phyloP scores from a whole-genome alignment of 2,113 vertebrate genomes.

The Phycodurus eques region DNA sequence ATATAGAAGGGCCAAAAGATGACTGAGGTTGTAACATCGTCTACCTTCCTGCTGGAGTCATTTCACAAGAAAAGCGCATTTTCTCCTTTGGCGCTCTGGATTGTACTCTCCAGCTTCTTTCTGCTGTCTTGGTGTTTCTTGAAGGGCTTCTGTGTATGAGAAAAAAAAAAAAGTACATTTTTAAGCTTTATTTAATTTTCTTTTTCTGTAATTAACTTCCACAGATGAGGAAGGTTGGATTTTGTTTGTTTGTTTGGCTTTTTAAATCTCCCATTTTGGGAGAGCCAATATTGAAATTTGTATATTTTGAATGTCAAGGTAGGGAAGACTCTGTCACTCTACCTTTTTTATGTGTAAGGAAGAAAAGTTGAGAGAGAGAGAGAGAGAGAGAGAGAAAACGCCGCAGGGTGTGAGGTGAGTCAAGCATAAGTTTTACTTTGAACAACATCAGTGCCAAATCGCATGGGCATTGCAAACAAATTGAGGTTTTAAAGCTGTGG shows the following conservation, averaged over 20 bases:
- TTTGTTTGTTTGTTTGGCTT: conserved; percentile 25
- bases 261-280: conserved; percentile 53
- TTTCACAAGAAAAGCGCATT: conserved; percentile 24
- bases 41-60: conserved; percentile 18
- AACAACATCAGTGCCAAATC: conserved; percentile 74
- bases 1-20: conserved; percentile 35
- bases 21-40: conserved; percentile 24
- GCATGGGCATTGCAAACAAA: conserved; percentile 54
- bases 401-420: background rate
- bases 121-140: conserved; percentile 58
- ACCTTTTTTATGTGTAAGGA: conserved; percentile 54
- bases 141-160: conserved; percentile 73
- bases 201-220: conserved; percentile 51
- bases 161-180: conserved; percentile 44
- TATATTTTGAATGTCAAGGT: conserved; percentile 70
- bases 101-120: conserved; percentile 55
- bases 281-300: conserved; percentile 58
- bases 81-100: conserved; percentile 47
- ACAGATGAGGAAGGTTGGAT: conserved; percentile 33
- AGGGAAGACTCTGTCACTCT: conserved; percentile 55
- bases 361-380: conserved; percentile 22
- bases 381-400: conserved; percentile 18
- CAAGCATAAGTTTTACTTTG: conserved; percentile 35
- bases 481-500: background rate
- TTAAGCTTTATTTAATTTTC: conserved; percentile 59